Evolutionary conservation across 1,140 invertebrate species (phyloP), one percentile per base, ranked within the genome.

Genomic region (Papilio machaon): DNA sequence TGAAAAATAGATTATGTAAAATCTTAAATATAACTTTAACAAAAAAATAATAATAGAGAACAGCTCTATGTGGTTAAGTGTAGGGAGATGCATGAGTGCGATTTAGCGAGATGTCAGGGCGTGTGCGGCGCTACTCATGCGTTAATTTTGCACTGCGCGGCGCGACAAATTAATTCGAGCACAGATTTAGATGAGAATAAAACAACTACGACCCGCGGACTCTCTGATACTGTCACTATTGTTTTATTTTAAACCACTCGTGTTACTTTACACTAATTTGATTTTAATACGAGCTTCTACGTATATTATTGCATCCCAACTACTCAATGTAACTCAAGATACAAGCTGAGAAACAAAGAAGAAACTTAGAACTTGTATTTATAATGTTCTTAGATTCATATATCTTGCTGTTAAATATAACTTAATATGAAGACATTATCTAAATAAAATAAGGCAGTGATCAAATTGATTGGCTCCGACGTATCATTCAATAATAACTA

Each of bases 81-180:
- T 81, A 80, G 58, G 84, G 83, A 80, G 86, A 86, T 92, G 90
- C 89, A 91, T 91, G 86, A 86, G 83, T 85, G 85, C 85, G 87
- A 90, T 92, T 91, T 91, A 91, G 84, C 87, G 86, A 91, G 89
- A 91, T 91, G 89, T 92, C 92, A 93, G 89, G 84, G 86, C 64
- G 64, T 82, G 89, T 85, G 88, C 86, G 89, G 84, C 82, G 89
- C 87, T 86, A 87, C 88, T 93, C 91, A 91, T 91, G 91, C 91
- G 91, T 94, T 94, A 91, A 93, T 91, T 92, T 89, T 82, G 79
- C 67, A 80, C 84, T 82, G 79, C 67, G 81, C 84, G 86, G 85
- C 88, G 88, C 88, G 89, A 94, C 91, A 91, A 92, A 94, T 92
- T 94, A 94, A 92, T 91, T 91, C 91, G 81, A 82, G 88, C 83